phyloP scores from a whole-genome alignment of 2,797 vertebrate species.

The Gallirallus australis region DNA sequence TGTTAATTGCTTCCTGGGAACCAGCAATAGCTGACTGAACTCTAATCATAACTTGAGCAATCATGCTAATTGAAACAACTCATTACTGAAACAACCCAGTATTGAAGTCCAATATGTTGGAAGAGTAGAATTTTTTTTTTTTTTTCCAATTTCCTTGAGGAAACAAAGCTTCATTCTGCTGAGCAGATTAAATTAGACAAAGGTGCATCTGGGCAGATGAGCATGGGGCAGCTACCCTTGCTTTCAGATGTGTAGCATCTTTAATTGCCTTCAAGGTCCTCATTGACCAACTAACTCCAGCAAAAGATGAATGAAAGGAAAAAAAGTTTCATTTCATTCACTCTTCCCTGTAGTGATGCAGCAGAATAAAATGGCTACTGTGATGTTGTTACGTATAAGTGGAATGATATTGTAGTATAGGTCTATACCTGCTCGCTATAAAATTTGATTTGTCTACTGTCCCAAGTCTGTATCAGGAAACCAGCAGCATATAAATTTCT shows the following conservation, averaged over 20 bases:
- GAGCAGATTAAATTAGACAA: not conserved
- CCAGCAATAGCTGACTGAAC: not conserved
- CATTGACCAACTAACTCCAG: not conserved
- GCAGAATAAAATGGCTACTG: not conserved
- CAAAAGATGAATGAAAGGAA: not conserved
- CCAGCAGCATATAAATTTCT: not conserved
- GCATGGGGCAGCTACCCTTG: not conserved
- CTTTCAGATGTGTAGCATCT: not conserved
- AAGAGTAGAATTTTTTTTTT: not conserved
- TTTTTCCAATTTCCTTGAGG: not conserved
- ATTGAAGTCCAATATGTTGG: not conserved
- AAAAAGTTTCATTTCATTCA: not conserved
- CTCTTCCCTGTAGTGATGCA: not conserved
- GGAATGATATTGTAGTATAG: not conserved
- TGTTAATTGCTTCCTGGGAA: not conserved
- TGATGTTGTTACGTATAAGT: not conserved
- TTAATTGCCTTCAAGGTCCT: not conserved
- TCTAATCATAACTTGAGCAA: not conserved
- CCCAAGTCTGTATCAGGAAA: not conserved
- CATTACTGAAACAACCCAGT: too few species aligned
- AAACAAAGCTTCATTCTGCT: not conserved
- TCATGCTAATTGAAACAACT: not conserved
- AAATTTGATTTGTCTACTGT: constrained; percentile 22
- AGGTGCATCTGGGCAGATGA: not conserved
- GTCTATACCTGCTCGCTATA: not conserved